Conservation (phyloP, 2,113 vertebrate species). For the Spea bombifrons region DNA sequence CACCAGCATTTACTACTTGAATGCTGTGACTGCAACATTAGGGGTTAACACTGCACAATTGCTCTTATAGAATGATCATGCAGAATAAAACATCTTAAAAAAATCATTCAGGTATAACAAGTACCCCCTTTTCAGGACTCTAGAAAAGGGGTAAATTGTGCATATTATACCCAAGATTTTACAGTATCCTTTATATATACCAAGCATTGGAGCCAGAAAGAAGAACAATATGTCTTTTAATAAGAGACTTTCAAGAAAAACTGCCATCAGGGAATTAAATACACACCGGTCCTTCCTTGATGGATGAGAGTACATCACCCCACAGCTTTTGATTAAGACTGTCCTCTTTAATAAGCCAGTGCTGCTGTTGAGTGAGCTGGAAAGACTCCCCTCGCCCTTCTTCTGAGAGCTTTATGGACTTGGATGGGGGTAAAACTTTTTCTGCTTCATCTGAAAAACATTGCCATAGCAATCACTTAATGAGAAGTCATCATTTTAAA, state of each 20-base stretch:
- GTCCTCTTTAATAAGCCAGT: slow-evolving; percentile 84
- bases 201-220: background rate
- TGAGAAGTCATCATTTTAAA: too few species aligned
- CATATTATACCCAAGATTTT: too few species aligned
- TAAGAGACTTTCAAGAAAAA: background rate
- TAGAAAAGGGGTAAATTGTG: too few species aligned
- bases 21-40: too few species aligned
- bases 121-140: too few species aligned
- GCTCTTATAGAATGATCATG: too few species aligned
- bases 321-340: slow-evolving; percentile 91
- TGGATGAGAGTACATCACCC: slow-evolving; percentile 88
- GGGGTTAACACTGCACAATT: too few species aligned
- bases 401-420: slow-evolving; percentile 71
- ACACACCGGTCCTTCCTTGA: slow-evolving; percentile 91
- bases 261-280: background rate
- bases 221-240: background rate
- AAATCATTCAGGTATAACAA: too few species aligned
- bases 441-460: slow-evolving; percentile 58
- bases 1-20: too few species aligned
- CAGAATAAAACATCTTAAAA: too few species aligned
- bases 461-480: too few species aligned
- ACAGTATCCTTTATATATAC: too few species aligned
- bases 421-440: slow-evolving; percentile 66
- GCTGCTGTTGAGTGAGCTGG: slow-evolving; percentile 85
- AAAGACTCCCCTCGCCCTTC: slow-evolving; percentile 77